Evolutionary conservation across 2,113 vertebrate genomes (phyloP), one percentile per base, ranked within the genome.

Genomic region (Pollachius pollachius): DNA sequence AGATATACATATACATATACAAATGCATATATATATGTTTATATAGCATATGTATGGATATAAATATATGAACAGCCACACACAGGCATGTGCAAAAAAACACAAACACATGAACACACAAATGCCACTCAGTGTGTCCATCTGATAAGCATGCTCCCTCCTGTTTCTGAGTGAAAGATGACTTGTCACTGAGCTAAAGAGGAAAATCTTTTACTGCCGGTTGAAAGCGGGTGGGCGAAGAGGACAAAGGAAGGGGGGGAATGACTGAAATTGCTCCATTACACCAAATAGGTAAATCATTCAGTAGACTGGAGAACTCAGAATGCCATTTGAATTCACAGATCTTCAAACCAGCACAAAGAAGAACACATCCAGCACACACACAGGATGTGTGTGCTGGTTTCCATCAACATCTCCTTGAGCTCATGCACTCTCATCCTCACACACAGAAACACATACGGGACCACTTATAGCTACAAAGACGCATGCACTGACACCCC

Each of bases 271-370:
- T 88, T 84, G 84, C 83, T 83, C 87, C 84, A 89, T 92, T 92
- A 92, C 85, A 82, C 82, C 73, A 75, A 81, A 82, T 81, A 87
- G 81, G 88, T 92, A 91, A 90, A 91, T 91, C 90, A 89, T 84
- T 88, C 68, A 19, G 76, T 75, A 77, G 80, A 75, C 78, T 76
- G 70, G 82, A 86, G 81, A 85, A 87, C 86, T 81, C 78, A 85
- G 78, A 84, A 81, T 73, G 75, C 71, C 76, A 82, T 87, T 90
- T 85, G 82, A 78, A 83, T 83, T 70, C 75, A 77, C 73, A 71
- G 80, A 73, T 76, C 67, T 58, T 71, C 71, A 72, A 65, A 62
- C 9, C 9, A 52, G 61, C 60, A 75, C 76, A 77, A 76, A 74
- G 77, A 71, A 76, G 77, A 71, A 76, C 68, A 76, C 30, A 34